Base-by-base conservation (phyloP, 2,113 vertebrate genomes). In the Amphiprion ocellaris region DNA sequence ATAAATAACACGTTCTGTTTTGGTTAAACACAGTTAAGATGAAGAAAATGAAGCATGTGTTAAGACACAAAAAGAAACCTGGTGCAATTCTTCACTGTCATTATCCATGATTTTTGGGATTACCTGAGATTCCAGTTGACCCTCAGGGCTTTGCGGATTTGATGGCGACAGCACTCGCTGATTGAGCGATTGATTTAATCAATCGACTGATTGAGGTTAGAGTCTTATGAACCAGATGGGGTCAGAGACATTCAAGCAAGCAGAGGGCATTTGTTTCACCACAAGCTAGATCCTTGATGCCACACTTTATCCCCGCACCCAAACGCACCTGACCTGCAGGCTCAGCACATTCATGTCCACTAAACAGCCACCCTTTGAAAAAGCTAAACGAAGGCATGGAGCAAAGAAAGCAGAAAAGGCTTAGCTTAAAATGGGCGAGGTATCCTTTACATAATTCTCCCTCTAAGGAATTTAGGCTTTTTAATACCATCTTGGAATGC, bases 401-500 rank as follows among this genome's bases (percentile, higher is more conserved):
- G 91, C 91, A 72, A 87, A 83, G 49, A 59, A 65, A 88, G 75
- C 63, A 75, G 63, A 67, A 85, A 75, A 91, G 78, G 88, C 87
- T 69, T 79, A 91, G 89, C 87, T 86, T 92, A 75, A 90, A 89
- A 86, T 81, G 87, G 76, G 87, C 64, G 90, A 89, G 90, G 89
- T 92, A 93, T 88, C 81, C 77, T 90, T 90, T 91, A 93, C 88
- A 92, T 85, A 81, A 82, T 78, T 89, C 77, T 91, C 90, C 83
- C 87, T 88, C 86, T 85, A 69, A 85, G 80, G 79, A 90, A 80
- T 88, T 87, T 87, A 92, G 90, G 89, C 88, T 82, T 88, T 78
- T 93, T 89, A 93, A 94, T 93, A 94, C 89, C 86, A 90, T 92
- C 84, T 89, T 92, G 92, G 94, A 95, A 95, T 95, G 94, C 94